Percentiles rank a stretch among this genome's conserved stretches.
phyloP scores from a whole-genome alignment of 2,113 vertebrate genomes.

The Hippopotamus amphibius region DNA sequence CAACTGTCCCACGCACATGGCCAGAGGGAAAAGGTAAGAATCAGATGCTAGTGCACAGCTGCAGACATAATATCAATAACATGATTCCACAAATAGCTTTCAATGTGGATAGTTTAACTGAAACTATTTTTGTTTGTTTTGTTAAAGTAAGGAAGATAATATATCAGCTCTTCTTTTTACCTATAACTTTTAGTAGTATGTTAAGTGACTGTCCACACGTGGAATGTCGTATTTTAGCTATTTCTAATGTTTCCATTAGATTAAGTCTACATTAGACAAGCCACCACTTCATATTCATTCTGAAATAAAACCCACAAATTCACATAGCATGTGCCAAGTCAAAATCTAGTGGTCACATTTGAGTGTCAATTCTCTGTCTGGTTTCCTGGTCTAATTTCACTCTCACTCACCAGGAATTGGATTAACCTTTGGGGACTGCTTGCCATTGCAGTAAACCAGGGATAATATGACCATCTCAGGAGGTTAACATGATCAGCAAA shows the following conservation, averaged over 20 bases:
- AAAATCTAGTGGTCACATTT: neutral
- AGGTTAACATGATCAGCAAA: neutral
- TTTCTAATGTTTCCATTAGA: constrained; percentile 30
- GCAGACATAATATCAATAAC: neutral
- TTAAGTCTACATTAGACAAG: neutral
- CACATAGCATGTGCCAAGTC: neutral
- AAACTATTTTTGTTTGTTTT: neutral
- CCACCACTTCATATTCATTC: neutral
- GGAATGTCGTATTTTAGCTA: constrained; percentile 12
- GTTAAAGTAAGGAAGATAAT: neutral
- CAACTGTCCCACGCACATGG: neutral
- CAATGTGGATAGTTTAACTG: constrained; percentile 49
- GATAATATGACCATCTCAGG: neutral
- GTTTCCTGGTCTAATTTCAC: neutral
- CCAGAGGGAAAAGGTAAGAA: neutral
- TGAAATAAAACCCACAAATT: constrained; percentile 45
- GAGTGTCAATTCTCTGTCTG: neutral
- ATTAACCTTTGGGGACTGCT: neutral
- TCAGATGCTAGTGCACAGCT: neutral
- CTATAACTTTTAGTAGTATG: neutral
- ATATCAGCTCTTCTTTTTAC: neutral
- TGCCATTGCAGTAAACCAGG: neutral
- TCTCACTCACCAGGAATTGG: neutral
- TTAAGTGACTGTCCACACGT: neutral
- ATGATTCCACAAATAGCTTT: neutral